Percentiles rank a stretch among this genome's conserved stretches.
These are phyloP conservation scores for Haliclona indistincta DNA, from an alignment of 37 sponge, comb jelly and placozoan species.

Conservation along the genomic window DNA sequence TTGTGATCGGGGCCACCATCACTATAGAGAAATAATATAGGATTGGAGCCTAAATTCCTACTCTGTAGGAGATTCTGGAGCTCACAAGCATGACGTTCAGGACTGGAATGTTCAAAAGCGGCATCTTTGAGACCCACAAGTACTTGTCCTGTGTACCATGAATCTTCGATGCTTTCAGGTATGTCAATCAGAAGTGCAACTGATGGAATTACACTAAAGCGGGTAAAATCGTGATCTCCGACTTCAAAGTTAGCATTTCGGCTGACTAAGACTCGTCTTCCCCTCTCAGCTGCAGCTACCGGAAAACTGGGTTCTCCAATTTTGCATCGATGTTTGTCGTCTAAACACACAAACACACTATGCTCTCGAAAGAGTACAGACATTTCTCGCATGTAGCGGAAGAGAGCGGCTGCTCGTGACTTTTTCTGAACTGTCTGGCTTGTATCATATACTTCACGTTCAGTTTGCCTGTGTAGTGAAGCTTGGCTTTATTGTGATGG, in stretches of 20 bases:
- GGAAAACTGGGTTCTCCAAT: constrained; percentile 56
- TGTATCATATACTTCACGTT: constrained; percentile 51
- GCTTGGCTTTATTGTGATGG: constrained; percentile 1
- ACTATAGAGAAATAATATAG: constrained; percentile 47
- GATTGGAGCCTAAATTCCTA: neutral
- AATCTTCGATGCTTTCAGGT: constrained; percentile 28
- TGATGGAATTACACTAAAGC: constrained; percentile 41
- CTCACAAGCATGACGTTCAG: constrained; percentile 58
- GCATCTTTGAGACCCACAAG: constrained; percentile 43
- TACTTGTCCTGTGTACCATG: constrained; percentile 48
- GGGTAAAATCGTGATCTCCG: constrained; percentile 60
- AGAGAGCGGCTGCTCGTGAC: constrained; percentile 45
- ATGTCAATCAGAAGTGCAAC: constrained; percentile 45
- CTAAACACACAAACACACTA: constrained; percentile 26
- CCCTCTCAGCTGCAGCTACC: constrained; percentile 69
- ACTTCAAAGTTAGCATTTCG: constrained; percentile 19
- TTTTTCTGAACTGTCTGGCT: constrained; percentile 20
- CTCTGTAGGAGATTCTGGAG: constrained; percentile 11
- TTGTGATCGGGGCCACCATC: constrained; percentile 65
- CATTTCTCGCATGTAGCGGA: constrained; percentile 38
- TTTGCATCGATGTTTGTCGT: constrained; percentile 45
- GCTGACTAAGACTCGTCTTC: constrained; percentile 41
- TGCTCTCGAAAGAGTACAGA: constrained; percentile 18
- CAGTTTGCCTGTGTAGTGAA: constrained; percentile 52
- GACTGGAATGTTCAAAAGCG: constrained; percentile 46